Percentiles rank a stretch among this genome's conserved stretches.
These are phyloP conservation scores for Atethmia centrago DNA, from an alignment of 2,888 invertebrate species.

Conservation along the genomic window DNA sequence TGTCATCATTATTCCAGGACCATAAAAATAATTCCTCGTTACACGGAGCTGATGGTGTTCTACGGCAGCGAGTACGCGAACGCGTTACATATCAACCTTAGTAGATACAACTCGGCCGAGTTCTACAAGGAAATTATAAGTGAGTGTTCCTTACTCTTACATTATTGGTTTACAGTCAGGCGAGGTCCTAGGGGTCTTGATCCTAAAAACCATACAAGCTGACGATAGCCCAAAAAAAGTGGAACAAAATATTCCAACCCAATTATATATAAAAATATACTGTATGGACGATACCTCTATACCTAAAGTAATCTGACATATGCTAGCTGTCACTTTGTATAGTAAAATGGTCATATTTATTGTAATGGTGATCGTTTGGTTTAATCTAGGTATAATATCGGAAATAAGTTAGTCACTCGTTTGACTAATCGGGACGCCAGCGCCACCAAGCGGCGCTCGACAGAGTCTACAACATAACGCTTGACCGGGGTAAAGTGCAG, in stretches of 20 bases:
- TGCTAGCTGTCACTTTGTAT: too few species aligned
- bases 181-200: neutral
- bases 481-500: too few species aligned
- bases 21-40: constrained; percentile 73
- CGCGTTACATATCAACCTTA: constrained; percentile 59
- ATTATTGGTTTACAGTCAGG: neutral
- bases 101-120: constrained; percentile 39
- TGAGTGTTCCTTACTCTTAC: neutral
- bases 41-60: constrained; percentile 76
- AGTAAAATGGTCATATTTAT: too few species aligned
- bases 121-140: constrained; percentile 35
- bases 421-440: too few species aligned
- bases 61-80: constrained; percentile 76
- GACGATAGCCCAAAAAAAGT: neutral
- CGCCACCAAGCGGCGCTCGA: too few species aligned
- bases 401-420: too few species aligned
- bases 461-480: too few species aligned
- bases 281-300: neutral
- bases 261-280: neutral
- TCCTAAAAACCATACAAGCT: neutral
- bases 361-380: too few species aligned
- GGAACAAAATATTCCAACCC: neutral
- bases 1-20: constrained; percentile 64
- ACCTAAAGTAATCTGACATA: too few species aligned
- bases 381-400: too few species aligned